Percentiles rank a stretch among this genome's conserved stretches.
These are phyloP conservation scores for Tupaia tana DNA, from an alignment of 2,113 vertebrate genomes.

Conservation along the genomic window DNA sequence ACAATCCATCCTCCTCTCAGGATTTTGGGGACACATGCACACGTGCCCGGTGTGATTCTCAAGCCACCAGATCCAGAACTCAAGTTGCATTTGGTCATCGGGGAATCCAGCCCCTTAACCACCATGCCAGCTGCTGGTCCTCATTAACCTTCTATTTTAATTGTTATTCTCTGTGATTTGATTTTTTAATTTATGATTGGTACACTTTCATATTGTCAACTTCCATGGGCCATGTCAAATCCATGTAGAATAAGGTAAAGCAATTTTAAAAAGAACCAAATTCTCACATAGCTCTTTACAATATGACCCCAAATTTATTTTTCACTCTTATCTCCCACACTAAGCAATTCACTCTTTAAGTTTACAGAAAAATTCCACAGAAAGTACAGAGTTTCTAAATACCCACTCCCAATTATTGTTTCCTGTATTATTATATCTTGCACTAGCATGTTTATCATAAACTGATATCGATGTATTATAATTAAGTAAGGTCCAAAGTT, in stretches of 20 bases:
- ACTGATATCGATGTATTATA: background rate
- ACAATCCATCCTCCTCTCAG: too few relatives aligned
- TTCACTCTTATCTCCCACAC: background rate
- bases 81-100: too few relatives aligned
- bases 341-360: background rate
- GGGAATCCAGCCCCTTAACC: too few relatives aligned
- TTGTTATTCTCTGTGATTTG: background rate
- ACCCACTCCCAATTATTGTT: background rate
- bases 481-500: background rate
- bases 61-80: too few relatives aligned
- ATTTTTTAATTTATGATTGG: background rate
- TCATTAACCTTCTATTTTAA: background rate
- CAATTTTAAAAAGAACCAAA: background rate
- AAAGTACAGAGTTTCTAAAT: background rate
- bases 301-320: background rate
- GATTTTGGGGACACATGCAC: too few relatives aligned
- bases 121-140: too few relatives aligned
- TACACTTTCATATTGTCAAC: background rate
- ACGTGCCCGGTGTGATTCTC: too few relatives aligned
- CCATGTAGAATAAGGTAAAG: background rate
- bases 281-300: background rate
- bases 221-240: background rate
- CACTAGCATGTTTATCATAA: background rate
- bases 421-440: background rate
- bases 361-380: background rate